Base-by-base conservation (phyloP, 2,113 vertebrate genomes). In the Otolemur garnettii region DNA sequence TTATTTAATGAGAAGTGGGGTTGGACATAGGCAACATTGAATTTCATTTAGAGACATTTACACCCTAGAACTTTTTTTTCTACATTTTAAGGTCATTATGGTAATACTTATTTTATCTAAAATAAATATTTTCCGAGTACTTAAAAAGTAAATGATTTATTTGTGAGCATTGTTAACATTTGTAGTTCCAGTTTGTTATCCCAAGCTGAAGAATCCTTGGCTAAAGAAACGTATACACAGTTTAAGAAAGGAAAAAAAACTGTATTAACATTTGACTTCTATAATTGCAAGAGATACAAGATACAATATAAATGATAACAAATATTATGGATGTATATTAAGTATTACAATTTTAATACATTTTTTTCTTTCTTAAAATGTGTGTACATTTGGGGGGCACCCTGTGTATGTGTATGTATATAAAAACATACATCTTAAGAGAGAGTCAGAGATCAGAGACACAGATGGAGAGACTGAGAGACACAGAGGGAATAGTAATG, bases 91-190 rank as follows among this genome's bases (percentile, higher is more conserved):
- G 38, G 15, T 57, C 50, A 83, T 85, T 5, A 82, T n/a, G 79
- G 3, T 62, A 93, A 79, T 71, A 24, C 13, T 93, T 80, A 33
- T 64, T 87, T 82, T 38, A 93, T 50, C 13, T 35, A 83, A 93
- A 92, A 75, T 90, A 82, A 57, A 62, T 64, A 62, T 72, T 78
- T 57, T 38, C 35, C 89, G 38, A 95, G 18, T 50, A 84, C 69
- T 93, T 77, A 90, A 5, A 66, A 88, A 94, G 35, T n/a, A 64
- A 71, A 66, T 91, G 45, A 38, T 35, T 91, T 33, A 9, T 50
- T 79, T n/a, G 2, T 86, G 30, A 72, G 17, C 33, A 81, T 28
- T 80, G 26, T 77, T 74, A 74, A 74, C 33, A 86, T 22, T 86
- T 75, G 79, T 18, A 83, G 21, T 50, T 84, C 88, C 42, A 75